A percentile compares a stretch with the other conserved stretches of the same genome.
These are phyloP conservation scores for Helicolenus hilgendorfi DNA, from an alignment of 2,797 vertebrate species.

Conservation along the genomic window DNA sequence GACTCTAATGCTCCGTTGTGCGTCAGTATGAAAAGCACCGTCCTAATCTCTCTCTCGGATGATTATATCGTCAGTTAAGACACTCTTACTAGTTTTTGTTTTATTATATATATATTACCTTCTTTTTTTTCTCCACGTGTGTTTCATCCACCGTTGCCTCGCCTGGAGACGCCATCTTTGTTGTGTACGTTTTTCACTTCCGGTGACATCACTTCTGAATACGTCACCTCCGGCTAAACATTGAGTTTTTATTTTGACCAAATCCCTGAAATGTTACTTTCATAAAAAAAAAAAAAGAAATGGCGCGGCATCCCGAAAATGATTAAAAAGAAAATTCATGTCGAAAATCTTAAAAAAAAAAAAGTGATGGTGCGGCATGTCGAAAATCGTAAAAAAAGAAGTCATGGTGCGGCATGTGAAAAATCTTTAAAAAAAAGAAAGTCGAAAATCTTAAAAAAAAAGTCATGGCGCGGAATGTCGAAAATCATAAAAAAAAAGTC, in stretches of 20 bases:
- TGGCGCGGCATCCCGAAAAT: no score
- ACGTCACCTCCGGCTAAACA: neutral
- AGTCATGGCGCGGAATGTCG: no score
- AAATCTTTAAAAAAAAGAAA: no score
- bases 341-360: no score
- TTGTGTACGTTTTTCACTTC: conserved; percentile 76
- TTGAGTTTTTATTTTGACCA: neutral
- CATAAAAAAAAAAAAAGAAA: no score
- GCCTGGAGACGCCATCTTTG: conserved; percentile 86
- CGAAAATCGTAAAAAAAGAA: no score
- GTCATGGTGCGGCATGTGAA: no score
- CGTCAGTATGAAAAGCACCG: neutral
- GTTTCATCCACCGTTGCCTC: neutral
- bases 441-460: no score
- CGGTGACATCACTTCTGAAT: neutral
- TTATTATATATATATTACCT: conserved; percentile 56
- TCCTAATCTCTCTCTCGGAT: neutral
- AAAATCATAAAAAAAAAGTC: no score
- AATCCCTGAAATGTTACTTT: neutral
- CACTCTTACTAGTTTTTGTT: accelerated
- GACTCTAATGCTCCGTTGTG: no score
- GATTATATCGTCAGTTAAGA: neutral
- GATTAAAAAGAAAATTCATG: no score
- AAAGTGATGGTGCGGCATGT: no score
- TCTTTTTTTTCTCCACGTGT: conserved; percentile 89